Evolutionary conservation across 2,888 invertebrate genomes (phyloP), one percentile per base, ranked within the genome.

Genomic region (Drosophila meridionalis): DNA sequence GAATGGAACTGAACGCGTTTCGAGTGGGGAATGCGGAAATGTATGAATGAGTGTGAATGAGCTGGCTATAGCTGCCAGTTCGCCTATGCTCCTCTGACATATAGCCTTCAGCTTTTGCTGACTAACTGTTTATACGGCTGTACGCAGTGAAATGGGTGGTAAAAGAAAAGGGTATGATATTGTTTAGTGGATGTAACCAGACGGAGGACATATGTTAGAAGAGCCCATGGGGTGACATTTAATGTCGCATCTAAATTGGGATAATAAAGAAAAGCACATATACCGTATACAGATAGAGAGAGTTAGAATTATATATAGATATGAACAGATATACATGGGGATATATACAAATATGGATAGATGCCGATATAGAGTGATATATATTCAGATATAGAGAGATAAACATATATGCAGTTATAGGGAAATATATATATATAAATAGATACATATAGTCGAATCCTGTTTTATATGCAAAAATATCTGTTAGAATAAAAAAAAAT

Each of bases 1-100:
- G 75, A 78, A 78, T 78, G 79, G 69, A 73, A 60, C 28, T 56
- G 63, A 61, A 67, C 58, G 69, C 63, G 40, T 48, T 53, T 30
- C 59, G 50, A 66, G 30, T 12, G 45, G 47, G 63, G 75, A 71
- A 72, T 78, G 72, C 79, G 78, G 78, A 78, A 72, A 32, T 42
- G 47, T 75, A 36, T 14, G 34, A 59, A 42, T 11, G 36, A 45
- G 58, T 52, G 59, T 4, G 45, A 62, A 58, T 47, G 60, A 59
- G 70, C 50, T 12, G 64, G 48, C 66, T 7, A 36, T 43, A 36
- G n/a, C 48, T 50, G 48, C 9, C 34, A 9, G n/a, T 40, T 30
- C 45, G 56, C 12, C 34, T 3, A 28, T 28, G 28, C 47, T 45
- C 28, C 48, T 61, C 48, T 66, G 57, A 58, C 63, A 63, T 42